Evolutionary conservation across 1,140 invertebrate species (phyloP).

Genomic region (Drosophila equinoxialis): DNA sequence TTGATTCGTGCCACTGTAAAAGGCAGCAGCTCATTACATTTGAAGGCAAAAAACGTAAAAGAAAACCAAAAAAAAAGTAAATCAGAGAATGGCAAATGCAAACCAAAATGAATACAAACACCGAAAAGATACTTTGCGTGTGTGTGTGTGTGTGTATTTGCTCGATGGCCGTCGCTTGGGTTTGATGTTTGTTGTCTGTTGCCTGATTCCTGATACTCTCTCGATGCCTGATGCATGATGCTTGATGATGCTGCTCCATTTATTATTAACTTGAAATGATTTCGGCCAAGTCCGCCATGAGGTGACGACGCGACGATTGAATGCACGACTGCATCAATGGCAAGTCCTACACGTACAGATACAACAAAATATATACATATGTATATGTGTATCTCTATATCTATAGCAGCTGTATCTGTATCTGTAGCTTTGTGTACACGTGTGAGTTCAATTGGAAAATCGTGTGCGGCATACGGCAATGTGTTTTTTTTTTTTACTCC

Average conservation of each 20-base stretch:
- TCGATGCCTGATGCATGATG: conserved; percentile 45
- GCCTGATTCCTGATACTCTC: conserved; percentile 35
- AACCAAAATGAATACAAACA: conserved; percentile 48
- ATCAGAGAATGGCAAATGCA: conserved; percentile 69
- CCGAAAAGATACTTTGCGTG: too few species aligned
- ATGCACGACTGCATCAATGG: conserved; percentile 82
- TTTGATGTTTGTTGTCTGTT: conserved; percentile 72
- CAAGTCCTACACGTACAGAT: conserved; percentile 35
- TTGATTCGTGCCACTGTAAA: conserved; percentile 69
- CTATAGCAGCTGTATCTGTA: conserved; percentile 21
- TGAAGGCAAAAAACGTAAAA: conserved; percentile 51
- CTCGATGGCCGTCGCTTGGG: conserved; percentile 50
- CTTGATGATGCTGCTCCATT: conserved; percentile 78
- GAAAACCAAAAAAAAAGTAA: conserved; percentile 47
- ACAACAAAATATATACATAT: conserved; percentile 20
- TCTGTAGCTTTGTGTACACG: conserved; percentile 49
- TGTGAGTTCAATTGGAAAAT: conserved; percentile 83
- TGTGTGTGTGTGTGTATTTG: conserved; percentile 62
- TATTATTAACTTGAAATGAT: conserved; percentile 83
- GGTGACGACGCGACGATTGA: conserved; percentile 82
- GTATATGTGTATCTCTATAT: conserved; percentile 35
- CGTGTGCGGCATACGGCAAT: conserved; percentile 77
- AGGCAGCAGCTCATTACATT: conserved; percentile 72
- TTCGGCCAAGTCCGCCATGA: conserved; percentile 66
- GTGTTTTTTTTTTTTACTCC: conserved; percentile 66